phyloP scores from a whole-genome alignment of 2,888 invertebrate genomes.

The Apamea epomidion region DNA sequence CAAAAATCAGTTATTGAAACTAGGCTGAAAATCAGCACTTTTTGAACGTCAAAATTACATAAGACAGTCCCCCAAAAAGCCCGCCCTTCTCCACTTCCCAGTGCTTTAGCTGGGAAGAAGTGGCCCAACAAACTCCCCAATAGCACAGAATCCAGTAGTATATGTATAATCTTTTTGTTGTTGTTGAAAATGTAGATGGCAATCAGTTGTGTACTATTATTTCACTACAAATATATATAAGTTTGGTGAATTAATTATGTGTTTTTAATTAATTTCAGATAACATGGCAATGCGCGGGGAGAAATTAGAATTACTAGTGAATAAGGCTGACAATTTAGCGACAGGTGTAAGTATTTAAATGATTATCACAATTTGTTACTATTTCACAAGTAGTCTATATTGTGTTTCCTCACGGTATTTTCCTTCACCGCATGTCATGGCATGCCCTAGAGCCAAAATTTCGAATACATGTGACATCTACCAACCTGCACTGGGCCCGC shows the following conservation, averaged over 20 bases:
- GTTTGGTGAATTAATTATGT: constrained; percentile 17
- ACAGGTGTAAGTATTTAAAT: constrained; percentile 93
- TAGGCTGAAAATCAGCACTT: not conserved
- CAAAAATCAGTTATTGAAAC: not conserved
- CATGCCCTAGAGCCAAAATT: no score
- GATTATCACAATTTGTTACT: not conserved
- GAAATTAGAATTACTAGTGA: constrained; percentile 96
- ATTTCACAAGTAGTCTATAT: not conserved
- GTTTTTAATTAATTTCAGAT: constrained; percentile 90
- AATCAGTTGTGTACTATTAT: not conserved
- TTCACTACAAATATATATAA: no score
- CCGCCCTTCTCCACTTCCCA: not conserved
- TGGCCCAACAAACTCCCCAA: not conserved
- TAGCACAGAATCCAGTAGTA: no score
- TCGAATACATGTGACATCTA: no score
- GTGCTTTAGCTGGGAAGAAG: not conserved
- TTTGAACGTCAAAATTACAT: not conserved
- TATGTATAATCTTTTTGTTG: not conserved
- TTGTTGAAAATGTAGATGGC: not conserved
- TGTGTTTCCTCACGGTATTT: no score
- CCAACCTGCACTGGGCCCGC: no score
- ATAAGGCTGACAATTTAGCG: constrained; percentile 97
- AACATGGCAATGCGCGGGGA: constrained; percentile 97
- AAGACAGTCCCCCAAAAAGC: not conserved
- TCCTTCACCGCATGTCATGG: no score